Evolutionary conservation across 30 jellyfish, hydroid and myxozoan species (phyloP).

Genomic region (Nemopilema nomurai): DNA sequence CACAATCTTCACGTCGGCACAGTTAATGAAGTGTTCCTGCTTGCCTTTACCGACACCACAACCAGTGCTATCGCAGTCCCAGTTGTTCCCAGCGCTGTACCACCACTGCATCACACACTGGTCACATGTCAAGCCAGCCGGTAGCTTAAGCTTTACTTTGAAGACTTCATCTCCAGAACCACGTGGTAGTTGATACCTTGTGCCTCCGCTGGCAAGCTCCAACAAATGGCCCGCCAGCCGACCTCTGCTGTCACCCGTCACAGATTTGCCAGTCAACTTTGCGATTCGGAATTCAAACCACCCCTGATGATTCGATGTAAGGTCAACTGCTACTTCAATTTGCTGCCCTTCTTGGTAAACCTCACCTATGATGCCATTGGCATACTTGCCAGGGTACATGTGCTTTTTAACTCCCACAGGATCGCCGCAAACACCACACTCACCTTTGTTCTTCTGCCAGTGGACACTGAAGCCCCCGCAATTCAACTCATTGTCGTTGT

Average conservation of each 20-base stretch:
- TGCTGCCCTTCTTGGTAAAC: conserved; percentile 80
- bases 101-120: conserved; percentile 90
- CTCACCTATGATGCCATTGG: conserved; percentile 76
- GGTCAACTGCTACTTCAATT: conserved; percentile 65
- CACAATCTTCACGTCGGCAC: conserved; percentile 88
- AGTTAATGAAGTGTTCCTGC: conserved; percentile 87
- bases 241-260: conserved; percentile 68
- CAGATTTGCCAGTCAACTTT: conserved; percentile 30
- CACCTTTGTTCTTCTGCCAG: conserved; percentile 70
- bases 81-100: conserved; percentile 86
- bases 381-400: conserved; percentile 71
- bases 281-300: conserved; percentile 85
- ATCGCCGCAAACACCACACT: conserved; percentile 96
- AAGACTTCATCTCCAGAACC: conserved; percentile 67
- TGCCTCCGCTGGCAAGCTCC: conserved; percentile 80
- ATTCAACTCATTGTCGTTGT: conserved; percentile 81
- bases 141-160: conserved; percentile 55
- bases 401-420: conserved; percentile 71
- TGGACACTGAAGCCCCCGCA: conserved; percentile 87
- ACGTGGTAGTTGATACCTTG: conserved; percentile 67
- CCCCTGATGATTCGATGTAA: conserved; percentile 84
- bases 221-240: conserved; percentile 58
- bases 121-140: conserved; percentile 72
- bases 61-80: conserved; percentile 87
- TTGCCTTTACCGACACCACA: conserved; percentile 88